These are phyloP conservation scores for Zootermopsis nevadensis DNA, from an alignment of 2,888 invertebrate genomes.

Conservation along the genomic window DNA sequence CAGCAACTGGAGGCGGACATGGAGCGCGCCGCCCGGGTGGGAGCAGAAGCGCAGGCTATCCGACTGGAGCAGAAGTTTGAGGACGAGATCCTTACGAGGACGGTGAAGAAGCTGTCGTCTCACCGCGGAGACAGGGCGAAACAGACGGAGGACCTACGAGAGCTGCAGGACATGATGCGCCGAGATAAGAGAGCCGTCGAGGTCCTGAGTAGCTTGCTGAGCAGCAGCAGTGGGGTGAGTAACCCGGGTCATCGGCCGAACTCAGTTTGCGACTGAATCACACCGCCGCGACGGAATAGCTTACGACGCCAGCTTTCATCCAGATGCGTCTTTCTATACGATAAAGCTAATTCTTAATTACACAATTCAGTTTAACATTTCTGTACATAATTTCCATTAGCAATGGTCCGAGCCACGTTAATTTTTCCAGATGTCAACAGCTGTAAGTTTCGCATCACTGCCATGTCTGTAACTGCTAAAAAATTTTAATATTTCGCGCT, in stretches of 20 bases:
- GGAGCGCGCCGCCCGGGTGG: conserved; percentile 40
- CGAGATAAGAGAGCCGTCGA: conserved; percentile 51
- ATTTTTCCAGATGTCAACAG: too few species aligned
- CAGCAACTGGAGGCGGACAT: conserved; percentile 52
- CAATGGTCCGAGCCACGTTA: too few species aligned
- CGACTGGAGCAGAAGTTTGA: conserved; percentile 52
- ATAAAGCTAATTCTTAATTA: too few species aligned
- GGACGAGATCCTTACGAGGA: conserved; percentile 50
- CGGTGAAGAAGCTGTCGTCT: conserved; percentile 44
- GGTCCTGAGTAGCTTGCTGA: conserved; percentile 39
- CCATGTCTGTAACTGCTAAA: too few species aligned
- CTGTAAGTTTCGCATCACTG: too few species aligned
- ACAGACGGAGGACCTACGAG: conserved; percentile 44
- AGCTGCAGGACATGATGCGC: conserved; percentile 47
- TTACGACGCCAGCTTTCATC: too few species aligned
- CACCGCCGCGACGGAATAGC: too few species aligned
- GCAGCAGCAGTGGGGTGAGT: conserved; percentile 30
- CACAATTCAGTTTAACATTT: too few species aligned
- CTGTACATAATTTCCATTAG: too few species aligned
- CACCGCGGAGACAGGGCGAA: conserved; percentile 47
- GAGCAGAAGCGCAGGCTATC: conserved; percentile 51
- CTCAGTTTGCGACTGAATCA: too few species aligned
- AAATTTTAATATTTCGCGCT: too few species aligned
- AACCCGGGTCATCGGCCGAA: neutral
- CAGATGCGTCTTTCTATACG: too few species aligned